Evolutionary conservation across 2,797 vertebrate genomes (phyloP).

Genomic region (Eulemur rubriventer): DNA sequence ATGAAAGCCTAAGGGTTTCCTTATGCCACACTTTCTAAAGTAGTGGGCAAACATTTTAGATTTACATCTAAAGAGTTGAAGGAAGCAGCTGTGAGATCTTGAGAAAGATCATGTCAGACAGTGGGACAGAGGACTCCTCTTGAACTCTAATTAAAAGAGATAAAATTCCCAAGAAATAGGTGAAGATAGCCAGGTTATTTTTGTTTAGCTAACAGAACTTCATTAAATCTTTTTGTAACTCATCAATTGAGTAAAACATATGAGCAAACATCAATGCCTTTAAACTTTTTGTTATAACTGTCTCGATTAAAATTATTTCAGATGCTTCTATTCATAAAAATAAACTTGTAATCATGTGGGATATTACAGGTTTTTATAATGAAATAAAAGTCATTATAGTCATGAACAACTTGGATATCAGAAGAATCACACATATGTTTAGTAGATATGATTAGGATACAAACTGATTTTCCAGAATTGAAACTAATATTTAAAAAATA

Average conservation of each 20-base stretch:
- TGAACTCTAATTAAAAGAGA: background rate
- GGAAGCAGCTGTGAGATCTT: background rate
- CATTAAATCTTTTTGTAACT: background rate
- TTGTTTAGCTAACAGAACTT: background rate
- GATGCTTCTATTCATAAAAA: background rate
- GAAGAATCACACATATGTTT: background rate
- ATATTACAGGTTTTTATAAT: constrained; percentile 10
- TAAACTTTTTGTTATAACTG: background rate
- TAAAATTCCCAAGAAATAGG: background rate
- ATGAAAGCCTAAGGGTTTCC: background rate
- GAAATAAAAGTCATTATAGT: background rate
- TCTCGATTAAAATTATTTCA: background rate
- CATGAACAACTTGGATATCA: background rate
- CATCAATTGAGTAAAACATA: background rate
- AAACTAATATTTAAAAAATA: constrained; percentile 60
- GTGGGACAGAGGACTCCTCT: background rate
- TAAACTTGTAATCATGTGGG: background rate
- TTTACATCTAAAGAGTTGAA: background rate
- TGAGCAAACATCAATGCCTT: background rate
- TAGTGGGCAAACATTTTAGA: background rate
- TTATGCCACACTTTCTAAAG: background rate
- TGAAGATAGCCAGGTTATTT: background rate
- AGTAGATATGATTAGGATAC: background rate
- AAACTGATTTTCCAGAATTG: constrained; percentile 56
- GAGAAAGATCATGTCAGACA: background rate